These are phyloP conservation scores for Eclectus roratus DNA, from an alignment of 2,113 vertebrate genomes.

Conservation along the genomic window DNA sequence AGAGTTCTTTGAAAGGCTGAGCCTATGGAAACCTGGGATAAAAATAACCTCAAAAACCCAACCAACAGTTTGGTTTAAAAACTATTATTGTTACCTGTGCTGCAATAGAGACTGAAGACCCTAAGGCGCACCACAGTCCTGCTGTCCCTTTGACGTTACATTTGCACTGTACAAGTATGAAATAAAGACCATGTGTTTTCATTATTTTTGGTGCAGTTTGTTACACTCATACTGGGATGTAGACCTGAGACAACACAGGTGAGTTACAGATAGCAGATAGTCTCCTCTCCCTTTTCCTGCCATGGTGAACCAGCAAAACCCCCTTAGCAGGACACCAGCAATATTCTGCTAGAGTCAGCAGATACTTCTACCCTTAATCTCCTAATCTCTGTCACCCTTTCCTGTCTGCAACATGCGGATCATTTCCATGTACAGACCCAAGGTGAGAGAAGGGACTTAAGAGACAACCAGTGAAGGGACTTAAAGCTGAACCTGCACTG, in stretches of 20 bases:
- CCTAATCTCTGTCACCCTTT: background rate
- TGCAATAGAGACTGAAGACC: background rate
- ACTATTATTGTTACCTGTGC: background rate
- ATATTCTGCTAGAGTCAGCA: background rate
- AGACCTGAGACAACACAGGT: background rate
- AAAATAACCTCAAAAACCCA: fast-evolving
- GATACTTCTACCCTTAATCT: background rate
- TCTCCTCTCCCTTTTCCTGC: background rate
- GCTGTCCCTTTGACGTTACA: background rate
- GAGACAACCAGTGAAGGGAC: background rate
- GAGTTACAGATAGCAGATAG: background rate
- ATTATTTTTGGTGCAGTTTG: background rate
- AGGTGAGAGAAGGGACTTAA: background rate
- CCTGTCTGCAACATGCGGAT: background rate
- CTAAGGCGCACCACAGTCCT: background rate
- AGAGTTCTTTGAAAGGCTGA: background rate
- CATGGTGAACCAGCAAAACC: background rate
- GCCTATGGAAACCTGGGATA: background rate
- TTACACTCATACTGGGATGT: background rate
- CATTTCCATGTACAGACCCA: background rate
- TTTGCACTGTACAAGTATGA: background rate
- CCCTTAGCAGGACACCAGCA: background rate
- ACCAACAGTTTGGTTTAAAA: background rate
- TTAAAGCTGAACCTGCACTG: background rate
- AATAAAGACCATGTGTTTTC: background rate